Base-by-base conservation (phyloP, 2,888 invertebrate species). In the Luperina testacea region DNA sequence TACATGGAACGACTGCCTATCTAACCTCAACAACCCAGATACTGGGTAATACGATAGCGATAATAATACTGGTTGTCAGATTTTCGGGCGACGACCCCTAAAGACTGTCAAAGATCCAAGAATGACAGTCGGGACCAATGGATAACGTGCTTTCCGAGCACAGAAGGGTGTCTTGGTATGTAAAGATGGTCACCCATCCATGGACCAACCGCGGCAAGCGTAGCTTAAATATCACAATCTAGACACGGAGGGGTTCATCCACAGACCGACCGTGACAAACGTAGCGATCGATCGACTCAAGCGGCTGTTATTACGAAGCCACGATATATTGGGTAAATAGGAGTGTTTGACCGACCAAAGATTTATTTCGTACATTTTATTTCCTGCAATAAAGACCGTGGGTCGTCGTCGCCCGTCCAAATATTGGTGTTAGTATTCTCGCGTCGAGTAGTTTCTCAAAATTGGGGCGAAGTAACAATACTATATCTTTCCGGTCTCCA, bases 311-410 rank as follows among this genome's bases (percentile, higher is more conserved):
- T 38, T 70, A 17, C 17, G 9, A 38, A 24, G 17, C 59, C 17
- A 24, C 24, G 24, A 53, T 38, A 70, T 89, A 80, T 85, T 88
- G 78, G 75, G 86, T 85, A 90, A 90, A 92, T 88, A 89, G 81
- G 85, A 85, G 73, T 82, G 82, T 84, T 91, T 81, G 83, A 74
- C 75, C 84, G 83, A 73, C 75, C 77, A 83, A 78, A 85, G 89
- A 89, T 89, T 90, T 87, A 83, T 86, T 82, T 85, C 81, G 78
- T 82, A 80, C 72, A 38, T 65, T 78, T 76, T 51, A 38, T 74
- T 75, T 53, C 59, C 67, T 38, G 64, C 67, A 80, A 77, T 85
- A 85, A 80, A 83, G 83, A 72, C 63, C 80, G 73, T 75, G 75
- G 38, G 75, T 83, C 75, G 80, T 80, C 75, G 77, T 48, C 76